Conservation (phyloP, 2,113 vertebrate species). For the Mesocricetus auratus region DNA sequence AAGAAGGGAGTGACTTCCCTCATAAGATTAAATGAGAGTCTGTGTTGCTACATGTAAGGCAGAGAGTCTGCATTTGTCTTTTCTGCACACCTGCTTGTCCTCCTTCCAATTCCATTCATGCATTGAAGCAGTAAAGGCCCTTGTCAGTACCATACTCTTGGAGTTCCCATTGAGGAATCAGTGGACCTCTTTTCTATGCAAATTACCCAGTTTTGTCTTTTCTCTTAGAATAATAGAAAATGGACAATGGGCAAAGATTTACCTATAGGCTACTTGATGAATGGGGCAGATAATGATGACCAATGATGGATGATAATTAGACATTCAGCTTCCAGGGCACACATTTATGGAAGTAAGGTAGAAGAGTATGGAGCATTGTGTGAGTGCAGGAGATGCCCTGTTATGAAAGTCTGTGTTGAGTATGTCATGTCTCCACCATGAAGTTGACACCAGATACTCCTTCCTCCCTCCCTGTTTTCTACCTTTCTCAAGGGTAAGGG, state of each 20-base stretch:
- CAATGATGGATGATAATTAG: not conserved
- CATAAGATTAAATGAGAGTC: accelerated
- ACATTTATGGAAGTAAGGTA: not conserved
- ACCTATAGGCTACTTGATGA: not conserved
- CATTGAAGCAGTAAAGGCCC: not conserved
- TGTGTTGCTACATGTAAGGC: not conserved
- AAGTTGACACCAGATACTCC: accelerated
- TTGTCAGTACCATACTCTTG: no score
- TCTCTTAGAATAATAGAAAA: not conserved
- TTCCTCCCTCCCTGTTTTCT: not conserved
- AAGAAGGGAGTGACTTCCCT: not conserved
- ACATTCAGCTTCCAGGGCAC: no score
- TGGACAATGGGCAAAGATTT: not conserved
- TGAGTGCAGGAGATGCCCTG: no score
- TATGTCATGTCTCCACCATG: not conserved
- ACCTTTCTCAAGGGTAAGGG: not conserved
- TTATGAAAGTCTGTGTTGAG: not conserved
- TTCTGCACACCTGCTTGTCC: no score
- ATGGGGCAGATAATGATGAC: not conserved
- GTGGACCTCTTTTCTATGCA: not conserved
- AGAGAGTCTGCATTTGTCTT: no score
- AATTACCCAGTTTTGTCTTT: not conserved
- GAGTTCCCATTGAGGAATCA: not conserved
- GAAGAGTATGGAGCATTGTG: not conserved
- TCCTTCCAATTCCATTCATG: not conserved